Base-by-base conservation (phyloP, 2,113 vertebrate species). In the Acanthisitta chloris region DNA sequence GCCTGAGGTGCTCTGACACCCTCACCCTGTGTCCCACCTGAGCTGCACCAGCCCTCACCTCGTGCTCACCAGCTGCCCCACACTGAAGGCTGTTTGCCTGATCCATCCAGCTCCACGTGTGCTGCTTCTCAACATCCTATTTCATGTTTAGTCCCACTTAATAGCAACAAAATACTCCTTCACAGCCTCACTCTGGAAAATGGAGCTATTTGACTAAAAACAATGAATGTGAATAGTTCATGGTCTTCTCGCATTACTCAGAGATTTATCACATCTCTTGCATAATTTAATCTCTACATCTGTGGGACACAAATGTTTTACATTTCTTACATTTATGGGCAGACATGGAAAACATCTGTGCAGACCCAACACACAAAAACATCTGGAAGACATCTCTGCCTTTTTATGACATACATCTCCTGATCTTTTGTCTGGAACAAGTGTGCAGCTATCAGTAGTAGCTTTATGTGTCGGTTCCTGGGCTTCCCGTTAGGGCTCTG, bases 341-440 rank as follows among this genome's bases (percentile, higher is more conserved):
- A 98, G 97, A 98, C 98, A 98, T 97, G 79, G 76, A 97, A 98
- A 98, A 98, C 98, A 98, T 98, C 98, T 98, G 98, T 98, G 97
- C 97, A 97, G 96, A 84, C 97, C 98, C 96, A 98, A 96, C 45
- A 62, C 96, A 96, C 92, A 86, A 93, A 96, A 96, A 97, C 98
- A 98, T 98, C 97, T 98, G 98, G 98, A 98, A 98, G 97, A 86
- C 95, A 97, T 98, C 97, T 95, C 97, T 97, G 96, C 94, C 94
- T 92, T 97, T 98, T 98, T 98, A 98, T 98, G 97, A 98, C 98
- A 98, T 52, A 34, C 38, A 66, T 97, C 96, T 98, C 97, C 97
- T 96, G 98, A 97, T 98, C 96, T 97, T 97, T 97, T 97, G 98
- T 98, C 98, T 98, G 98, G 96, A 98, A 97, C 97, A 98, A 98